These are phyloP conservation scores for Agrilus mali DNA, from an alignment of 2,888 invertebrate species.

Conservation along the genomic window DNA sequence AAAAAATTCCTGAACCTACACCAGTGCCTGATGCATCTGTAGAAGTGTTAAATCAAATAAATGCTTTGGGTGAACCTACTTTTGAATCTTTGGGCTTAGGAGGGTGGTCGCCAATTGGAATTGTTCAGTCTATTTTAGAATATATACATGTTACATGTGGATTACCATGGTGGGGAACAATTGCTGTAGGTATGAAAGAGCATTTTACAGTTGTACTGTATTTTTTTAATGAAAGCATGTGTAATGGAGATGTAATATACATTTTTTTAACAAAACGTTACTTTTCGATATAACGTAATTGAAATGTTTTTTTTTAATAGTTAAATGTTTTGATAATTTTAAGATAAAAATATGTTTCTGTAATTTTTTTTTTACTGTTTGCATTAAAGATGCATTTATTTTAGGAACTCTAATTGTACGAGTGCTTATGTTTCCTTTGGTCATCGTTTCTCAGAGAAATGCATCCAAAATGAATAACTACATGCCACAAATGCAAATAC, in stretches of 20 bases:
- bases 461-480: conserved; percentile 71
- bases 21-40: conserved; percentile 25
- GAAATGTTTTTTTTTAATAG: background rate
- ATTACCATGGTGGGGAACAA: conserved; percentile 90
- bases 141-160: conserved; percentile 66
- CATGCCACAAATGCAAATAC: conserved; percentile 69
- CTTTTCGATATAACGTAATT: no score
- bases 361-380: no score
- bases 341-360: background rate
- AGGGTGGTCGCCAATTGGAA: conserved; percentile 69
- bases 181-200: conserved; percentile 49
- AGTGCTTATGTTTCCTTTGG: conserved; percentile 68
- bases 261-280: no score
- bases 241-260: no score
- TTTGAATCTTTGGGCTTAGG: conserved; percentile 74
- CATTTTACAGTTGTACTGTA: background rate
- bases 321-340: no score
- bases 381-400: conserved; percentile 14
- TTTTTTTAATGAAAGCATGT: background rate
- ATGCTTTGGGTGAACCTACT: conserved; percentile 55
- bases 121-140: conserved; percentile 72
- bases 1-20: conserved; percentile 20
- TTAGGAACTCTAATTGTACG: conserved; percentile 68
- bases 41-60: conserved; percentile 23
- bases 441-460: conserved; percentile 70